Percentiles rank a stretch among this genome's conserved stretches.
These are phyloP conservation scores for Psittacula echo DNA, from an alignment of 2,797 vertebrate species.

Conservation along the genomic window DNA sequence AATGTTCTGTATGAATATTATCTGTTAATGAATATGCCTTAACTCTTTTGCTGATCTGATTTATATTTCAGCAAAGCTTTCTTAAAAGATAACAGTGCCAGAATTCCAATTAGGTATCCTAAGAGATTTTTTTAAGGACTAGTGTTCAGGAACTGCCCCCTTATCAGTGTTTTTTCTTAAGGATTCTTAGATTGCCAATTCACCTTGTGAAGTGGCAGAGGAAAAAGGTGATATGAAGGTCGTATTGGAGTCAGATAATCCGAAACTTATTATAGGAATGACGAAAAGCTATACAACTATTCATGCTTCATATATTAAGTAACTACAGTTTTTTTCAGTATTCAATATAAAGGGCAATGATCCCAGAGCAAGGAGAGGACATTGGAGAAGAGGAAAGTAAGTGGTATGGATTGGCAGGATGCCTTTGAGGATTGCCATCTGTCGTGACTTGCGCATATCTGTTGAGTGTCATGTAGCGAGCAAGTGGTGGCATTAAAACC, in stretches of 20 bases:
- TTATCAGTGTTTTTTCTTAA: neutral
- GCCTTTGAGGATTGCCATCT: slow-evolving; percentile 24
- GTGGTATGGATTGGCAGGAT: slow-evolving; percentile 16
- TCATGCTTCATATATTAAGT: slow-evolving; percentile 20
- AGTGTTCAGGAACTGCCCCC: neutral
- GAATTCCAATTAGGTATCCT: neutral
- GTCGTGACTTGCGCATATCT: neutral
- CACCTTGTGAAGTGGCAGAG: slow-evolving; percentile 26
- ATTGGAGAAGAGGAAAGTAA: neutral
- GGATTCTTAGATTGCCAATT: neutral
- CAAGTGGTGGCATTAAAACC: neutral
- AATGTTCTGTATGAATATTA: neutral
- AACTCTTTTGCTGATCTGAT: neutral
- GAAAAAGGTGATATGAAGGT: slow-evolving; percentile 31
- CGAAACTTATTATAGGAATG: neutral
- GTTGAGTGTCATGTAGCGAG: neutral
- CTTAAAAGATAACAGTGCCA: neutral
- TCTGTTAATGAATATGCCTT: slow-evolving; percentile 7
- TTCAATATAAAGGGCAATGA: neutral
- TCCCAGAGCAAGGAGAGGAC: neutral
- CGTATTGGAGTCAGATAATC: neutral
- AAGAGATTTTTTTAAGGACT: neutral
- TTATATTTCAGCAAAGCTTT: slow-evolving; percentile 1
- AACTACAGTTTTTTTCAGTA: slow-evolving; percentile 1
- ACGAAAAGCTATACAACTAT: slow-evolving; percentile 3